Percentiles rank a stretch among this genome's conserved stretches.
Conservation (phyloP, 2,888 invertebrate genomes). For the Theristus sp. region DNA sequence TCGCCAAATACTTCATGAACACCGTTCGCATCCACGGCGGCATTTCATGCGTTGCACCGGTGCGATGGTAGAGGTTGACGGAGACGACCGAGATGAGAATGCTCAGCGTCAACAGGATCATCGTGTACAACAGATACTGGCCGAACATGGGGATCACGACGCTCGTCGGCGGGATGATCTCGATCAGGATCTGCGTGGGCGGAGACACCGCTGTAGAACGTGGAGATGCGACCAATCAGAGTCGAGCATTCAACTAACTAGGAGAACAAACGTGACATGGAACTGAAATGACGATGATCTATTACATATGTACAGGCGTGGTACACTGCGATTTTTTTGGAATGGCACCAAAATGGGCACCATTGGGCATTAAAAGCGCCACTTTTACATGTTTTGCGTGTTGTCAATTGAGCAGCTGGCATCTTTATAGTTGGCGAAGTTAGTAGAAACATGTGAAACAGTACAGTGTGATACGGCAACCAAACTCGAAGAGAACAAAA, state of each 20-base stretch:
- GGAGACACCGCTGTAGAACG: too few relatives aligned
- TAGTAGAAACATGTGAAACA: too few relatives aligned
- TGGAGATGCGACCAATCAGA: too few relatives aligned
- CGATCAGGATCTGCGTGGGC: conserved; percentile 23
- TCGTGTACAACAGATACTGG: conserved; percentile 27
- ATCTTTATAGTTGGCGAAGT: too few relatives aligned
- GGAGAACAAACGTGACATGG: too few relatives aligned
- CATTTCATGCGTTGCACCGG: conserved; percentile 25
- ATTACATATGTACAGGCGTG: too few relatives aligned
- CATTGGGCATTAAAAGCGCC: neutral
- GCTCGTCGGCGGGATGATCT: conserved; percentile 26
- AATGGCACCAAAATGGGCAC: neutral
- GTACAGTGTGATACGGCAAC: too few relatives aligned
- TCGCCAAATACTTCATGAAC: conserved; percentile 22
- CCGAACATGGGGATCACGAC: conserved; percentile 30
- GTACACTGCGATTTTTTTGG: too few relatives aligned
- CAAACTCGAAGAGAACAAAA: neutral
- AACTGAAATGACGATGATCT: too few relatives aligned
- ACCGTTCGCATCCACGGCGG: conserved; percentile 24
- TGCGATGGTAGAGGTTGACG: conserved; percentile 26
- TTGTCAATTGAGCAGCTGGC: too few relatives aligned
- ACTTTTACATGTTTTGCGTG: neutral
- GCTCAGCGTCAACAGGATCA: conserved; percentile 20
- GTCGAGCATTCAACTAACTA: too few relatives aligned
- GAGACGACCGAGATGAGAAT: conserved; percentile 17